phyloP scores from a whole-genome alignment of 2,888 invertebrate genomes.

The Diarsia dahlii region DNA sequence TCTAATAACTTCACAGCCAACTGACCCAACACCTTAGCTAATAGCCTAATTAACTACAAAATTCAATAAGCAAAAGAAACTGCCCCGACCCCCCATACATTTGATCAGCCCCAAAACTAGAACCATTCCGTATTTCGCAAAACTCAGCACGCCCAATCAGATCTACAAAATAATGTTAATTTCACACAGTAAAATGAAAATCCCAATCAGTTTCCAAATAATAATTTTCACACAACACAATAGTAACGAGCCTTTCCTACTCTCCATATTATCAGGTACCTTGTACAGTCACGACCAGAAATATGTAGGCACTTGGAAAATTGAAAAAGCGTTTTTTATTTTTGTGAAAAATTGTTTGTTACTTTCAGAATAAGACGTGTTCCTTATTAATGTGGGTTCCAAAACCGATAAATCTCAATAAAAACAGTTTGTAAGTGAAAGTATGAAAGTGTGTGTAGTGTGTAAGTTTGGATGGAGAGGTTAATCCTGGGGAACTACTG shows the following conservation, averaged over 20 bases:
- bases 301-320: neutral
- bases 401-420: neutral
- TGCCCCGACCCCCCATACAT: neutral
- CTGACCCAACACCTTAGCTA: neutral
- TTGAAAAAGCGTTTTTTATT: neutral
- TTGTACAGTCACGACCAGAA: conserved; percentile 13
- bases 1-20: neutral
- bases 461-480: too few relatives aligned
- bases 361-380: neutral
- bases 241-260: neutral
- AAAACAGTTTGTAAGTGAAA: too few relatives aligned
- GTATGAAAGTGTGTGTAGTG: too few relatives aligned
- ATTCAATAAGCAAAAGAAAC: conserved; percentile 32
- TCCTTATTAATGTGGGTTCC: neutral
- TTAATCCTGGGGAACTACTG: too few relatives aligned
- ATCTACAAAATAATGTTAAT: conserved; percentile 14
- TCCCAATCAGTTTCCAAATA: conserved; percentile 13
- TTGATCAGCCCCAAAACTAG: conserved; percentile 25
- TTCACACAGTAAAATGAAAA: conserved; percentile 5
- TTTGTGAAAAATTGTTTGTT: neutral
- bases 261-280: conserved; percentile 34
- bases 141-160: conserved; percentile 9
- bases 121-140: conserved; percentile 24
- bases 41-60: conserved; percentile 1
- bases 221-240: conserved; percentile 7